Base-by-base conservation (phyloP, 1,140 invertebrate species). In the Acromyrmex echinatior region DNA sequence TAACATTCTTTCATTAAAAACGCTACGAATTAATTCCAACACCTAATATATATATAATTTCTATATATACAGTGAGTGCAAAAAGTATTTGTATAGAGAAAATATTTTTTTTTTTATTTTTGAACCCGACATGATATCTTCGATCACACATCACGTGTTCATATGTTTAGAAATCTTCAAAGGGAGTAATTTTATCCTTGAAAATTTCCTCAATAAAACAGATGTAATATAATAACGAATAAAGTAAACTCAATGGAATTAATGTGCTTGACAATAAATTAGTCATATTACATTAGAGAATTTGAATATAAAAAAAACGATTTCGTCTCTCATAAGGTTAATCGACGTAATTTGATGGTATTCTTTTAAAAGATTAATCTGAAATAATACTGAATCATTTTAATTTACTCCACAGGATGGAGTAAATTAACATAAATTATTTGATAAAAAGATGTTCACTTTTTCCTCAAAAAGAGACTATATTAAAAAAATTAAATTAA, bases 301-400 rank as follows among this genome's bases (percentile, higher is more conserved):
- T 60, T 25, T 1, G n/a, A 14, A 76, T 76, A 39, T 53, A 76
- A 76, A 39, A 25, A 25, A 28, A 56, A 56, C 6, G 28, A 76
- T 76, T 76, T 58, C 12, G 18, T 60, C 9, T 7, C 7, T 0
- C 10, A 10, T 14, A 56, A 5, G 12, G 2, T 35, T 16, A 51
- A 56, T 58, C 56, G 21, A 28, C 7, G 28, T 51, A 53, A 73
- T 53, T 73, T 31, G 21, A 3, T 18, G 18, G 3, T 53, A 73
- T 73, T 73, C 49, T 70, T 70, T 49, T 3, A 14, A 49, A 51
- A 51, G 14, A 68, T 68, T 45, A 39, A 68, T 66, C 16, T n/a
- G 31, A 63, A 16, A n/a, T 45, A 21, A 14, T 70, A 4, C 7
- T 7, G 12, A 45, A 71, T 51, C 16, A 51, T 51, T 35, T 49